Evolutionary conservation across 2,797 vertebrate genomes (phyloP).

Genomic region (Spondyliosoma cantharus): DNA sequence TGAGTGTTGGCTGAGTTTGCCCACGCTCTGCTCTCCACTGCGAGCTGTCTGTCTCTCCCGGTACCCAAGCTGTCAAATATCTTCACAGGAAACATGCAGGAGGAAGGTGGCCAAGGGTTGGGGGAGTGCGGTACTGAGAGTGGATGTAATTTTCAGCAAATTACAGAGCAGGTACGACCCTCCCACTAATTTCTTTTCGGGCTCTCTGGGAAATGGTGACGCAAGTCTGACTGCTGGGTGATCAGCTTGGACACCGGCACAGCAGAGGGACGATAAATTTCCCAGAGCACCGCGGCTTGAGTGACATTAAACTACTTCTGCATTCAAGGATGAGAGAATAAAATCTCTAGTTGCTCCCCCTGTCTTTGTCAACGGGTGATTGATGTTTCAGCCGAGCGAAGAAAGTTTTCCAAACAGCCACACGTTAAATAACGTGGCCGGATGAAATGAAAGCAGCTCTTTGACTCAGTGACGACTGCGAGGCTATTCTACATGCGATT

Average conservation of each 20-base stretch:
- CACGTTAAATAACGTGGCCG: not conserved
- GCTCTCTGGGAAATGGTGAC: slow-evolving; percentile 54
- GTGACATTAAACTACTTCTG: slow-evolving; percentile 46
- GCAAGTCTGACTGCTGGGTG: slow-evolving; percentile 54
- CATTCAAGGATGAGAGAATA: slow-evolving; percentile 57
- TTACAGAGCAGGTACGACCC: slow-evolving; percentile 61
- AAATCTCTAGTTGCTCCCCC: slow-evolving; percentile 52
- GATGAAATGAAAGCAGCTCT: slow-evolving; percentile 32
- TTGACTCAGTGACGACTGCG: not conserved
- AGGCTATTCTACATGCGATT: slow-evolving; percentile 16
- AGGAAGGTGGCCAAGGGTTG: slow-evolving; percentile 9
- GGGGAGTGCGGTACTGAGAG: not conserved
- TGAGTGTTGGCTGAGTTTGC: slow-evolving; percentile 73
- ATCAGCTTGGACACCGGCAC: slow-evolving; percentile 35
- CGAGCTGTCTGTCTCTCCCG: slow-evolving; percentile 62
- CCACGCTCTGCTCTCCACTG: slow-evolving; percentile 69
- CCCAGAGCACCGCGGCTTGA: slow-evolving; percentile 32
- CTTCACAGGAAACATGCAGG: slow-evolving; percentile 55
- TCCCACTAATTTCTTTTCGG: slow-evolving; percentile 17
- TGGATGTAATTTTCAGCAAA: slow-evolving; percentile 58
- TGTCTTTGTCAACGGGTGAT: slow-evolving; percentile 42
- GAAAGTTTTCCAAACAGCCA: slow-evolving; percentile 7
- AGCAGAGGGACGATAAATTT: slow-evolving; percentile 54
- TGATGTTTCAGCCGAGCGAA: slow-evolving; percentile 54
- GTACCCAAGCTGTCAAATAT: slow-evolving; percentile 65